Evolutionary conservation across 2,797 vertebrate genomes (phyloP), one percentile per base, ranked within the genome.

Genomic region (Crenuchus spilurus): DNA sequence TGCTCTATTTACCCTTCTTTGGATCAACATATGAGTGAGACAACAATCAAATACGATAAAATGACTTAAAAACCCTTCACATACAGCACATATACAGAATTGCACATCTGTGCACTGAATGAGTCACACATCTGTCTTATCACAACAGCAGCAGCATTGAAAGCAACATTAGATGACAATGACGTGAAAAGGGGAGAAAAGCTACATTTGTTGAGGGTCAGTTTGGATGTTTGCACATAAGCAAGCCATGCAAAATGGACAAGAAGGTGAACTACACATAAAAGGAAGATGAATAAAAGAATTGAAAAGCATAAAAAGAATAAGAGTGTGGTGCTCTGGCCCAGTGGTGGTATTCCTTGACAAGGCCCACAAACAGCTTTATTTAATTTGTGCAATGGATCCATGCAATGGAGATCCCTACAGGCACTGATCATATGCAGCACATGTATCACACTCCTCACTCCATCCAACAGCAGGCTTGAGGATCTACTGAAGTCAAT

Each of bases 211-310:
- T 37, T 7, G 24, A 63, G 52, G 4, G 46, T 68, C 48, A 51
- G 64, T 58, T 65, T 64, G 69, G 70, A 71, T 48, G 66, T 57
- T 31, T 24, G 54, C 66, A 82, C 24, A 26, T 18, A 60, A 64
- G 71, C 61, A 64, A 66, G 77, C 30, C 77, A 82, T 79, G 80
- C 80, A 74, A 60, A 73, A 8, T 33, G 33, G 20, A 75, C 54
- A 22, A 31, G 62, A 35, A 55, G 6, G 5, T 9, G 7, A 28
- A 18, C 9, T 39, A 54, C 57, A 70, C 1, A 9, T n/a, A 63
- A 7, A 46, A 13, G 71, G 2, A 69, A 35, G 70, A 52, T 33
- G 26, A 64, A 11, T 24, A 39, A 39, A 72, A 51, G 52, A 42
- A 74, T 24, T 9, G 11, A 28, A 31, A 42, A 39, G 20, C 18